phyloP scores from a whole-genome alignment of 2,888 invertebrate genomes.

The Rhyacophila evoluta region DNA sequence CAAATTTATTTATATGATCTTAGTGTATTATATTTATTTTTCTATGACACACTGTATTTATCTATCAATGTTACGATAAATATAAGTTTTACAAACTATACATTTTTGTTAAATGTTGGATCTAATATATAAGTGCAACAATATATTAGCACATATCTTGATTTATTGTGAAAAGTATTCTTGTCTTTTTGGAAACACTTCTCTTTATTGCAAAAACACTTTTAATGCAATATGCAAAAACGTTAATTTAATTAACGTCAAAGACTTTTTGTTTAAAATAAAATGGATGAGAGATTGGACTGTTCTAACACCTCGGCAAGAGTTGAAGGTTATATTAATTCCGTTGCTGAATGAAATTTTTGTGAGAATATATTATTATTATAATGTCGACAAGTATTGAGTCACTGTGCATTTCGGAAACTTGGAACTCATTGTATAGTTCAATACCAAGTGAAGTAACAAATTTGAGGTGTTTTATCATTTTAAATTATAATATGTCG shows the following conservation, averaged over 20 bases:
- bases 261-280: background rate
- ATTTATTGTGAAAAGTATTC: too few species aligned
- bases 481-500: background rate
- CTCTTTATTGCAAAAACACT: too few species aligned
- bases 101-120: too few species aligned
- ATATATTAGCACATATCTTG: too few species aligned
- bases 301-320: background rate
- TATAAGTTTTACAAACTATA: too few species aligned
- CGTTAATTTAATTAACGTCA: background rate
- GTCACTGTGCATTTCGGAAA: background rate
- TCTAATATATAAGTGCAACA: too few species aligned
- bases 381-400: conserved; percentile 5
- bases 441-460: background rate
- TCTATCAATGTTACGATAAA: too few species aligned
- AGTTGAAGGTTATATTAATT: conserved; percentile 6
- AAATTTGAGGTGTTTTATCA: background rate
- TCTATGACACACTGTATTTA: too few species aligned
- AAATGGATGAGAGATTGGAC: background rate
- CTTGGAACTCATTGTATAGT: background rate
- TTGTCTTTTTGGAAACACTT: too few species aligned
- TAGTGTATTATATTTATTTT: too few species aligned
- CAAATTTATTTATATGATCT: too few species aligned
- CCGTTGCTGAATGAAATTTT: background rate
- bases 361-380: background rate
- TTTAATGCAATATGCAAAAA: too few species aligned